A percentile compares a stretch with the other conserved stretches of the same genome.
These are phyloP conservation scores for Brachionus calyciflorus DNA, from an alignment of 1,140 invertebrate species.

Conservation along the genomic window DNA sequence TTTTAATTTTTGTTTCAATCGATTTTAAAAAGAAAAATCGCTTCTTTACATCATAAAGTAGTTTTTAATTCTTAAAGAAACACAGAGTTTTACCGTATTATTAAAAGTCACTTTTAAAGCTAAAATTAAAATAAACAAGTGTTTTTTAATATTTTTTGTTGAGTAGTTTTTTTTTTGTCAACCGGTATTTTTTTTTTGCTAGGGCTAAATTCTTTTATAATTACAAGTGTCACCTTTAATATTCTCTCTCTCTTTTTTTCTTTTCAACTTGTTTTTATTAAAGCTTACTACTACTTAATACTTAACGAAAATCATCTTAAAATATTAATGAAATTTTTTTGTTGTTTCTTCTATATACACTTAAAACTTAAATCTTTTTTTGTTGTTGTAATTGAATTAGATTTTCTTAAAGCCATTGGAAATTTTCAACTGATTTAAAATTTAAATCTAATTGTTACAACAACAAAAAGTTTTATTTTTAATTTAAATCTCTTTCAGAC, in stretches of 20 bases:
- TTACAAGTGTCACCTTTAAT: constrained; percentile 22
- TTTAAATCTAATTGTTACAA: no score
- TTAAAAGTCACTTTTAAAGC: constrained; percentile 13
- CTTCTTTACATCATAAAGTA: constrained; percentile 39
- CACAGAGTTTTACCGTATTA: background rate
- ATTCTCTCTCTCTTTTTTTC: no score
- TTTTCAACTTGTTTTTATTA: constrained; percentile 26
- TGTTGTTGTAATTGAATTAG: no score
- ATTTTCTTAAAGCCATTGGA: no score
- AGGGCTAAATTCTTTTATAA: constrained; percentile 13
- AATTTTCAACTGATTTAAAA: no score
- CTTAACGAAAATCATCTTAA: constrained; percentile 34
- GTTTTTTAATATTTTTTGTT: background rate
- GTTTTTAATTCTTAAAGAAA: background rate
- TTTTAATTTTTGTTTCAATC: no score
- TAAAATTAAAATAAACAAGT: background rate
- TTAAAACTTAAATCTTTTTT: no score
- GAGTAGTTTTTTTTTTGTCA: background rate
- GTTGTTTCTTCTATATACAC: background rate
- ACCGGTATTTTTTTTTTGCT: no score
- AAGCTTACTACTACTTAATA: constrained; percentile 29
- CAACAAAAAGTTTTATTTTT: no score
- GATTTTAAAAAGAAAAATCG: background rate
- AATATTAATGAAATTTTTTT: background rate
- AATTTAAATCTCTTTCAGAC: no score